Percentiles rank a stretch among this genome's conserved stretches.
Conservation (phyloP, 2,888 invertebrate species). For the Bursaphelenchus okinawaensis region DNA sequence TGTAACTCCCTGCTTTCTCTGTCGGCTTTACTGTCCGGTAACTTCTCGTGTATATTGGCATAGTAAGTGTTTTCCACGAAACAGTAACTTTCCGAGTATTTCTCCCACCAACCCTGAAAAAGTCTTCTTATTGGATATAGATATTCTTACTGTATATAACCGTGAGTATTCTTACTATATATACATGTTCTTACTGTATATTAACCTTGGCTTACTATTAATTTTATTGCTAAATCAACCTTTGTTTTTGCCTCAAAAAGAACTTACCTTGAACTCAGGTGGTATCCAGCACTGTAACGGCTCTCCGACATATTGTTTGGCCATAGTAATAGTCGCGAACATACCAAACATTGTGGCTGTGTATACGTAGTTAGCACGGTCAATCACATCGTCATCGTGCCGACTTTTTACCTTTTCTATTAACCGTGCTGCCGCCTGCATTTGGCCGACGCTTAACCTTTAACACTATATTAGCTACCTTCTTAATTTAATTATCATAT, state of each 20-base stretch:
- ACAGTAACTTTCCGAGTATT: constrained; percentile 35
- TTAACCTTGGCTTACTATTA: too few relatives aligned
- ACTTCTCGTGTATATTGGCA: constrained; percentile 24
- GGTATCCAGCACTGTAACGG: constrained; percentile 60
- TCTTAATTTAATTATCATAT: too few relatives aligned
- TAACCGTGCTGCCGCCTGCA: not conserved
- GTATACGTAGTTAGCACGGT: constrained; percentile 60
- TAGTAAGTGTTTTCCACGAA: constrained; percentile 37
- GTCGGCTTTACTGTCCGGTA: constrained; percentile 13
- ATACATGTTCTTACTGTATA: not conserved
- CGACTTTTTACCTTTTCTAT: constrained; percentile 28
- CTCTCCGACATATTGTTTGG: constrained; percentile 62
- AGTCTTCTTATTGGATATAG: too few relatives aligned
- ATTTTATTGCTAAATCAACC: too few relatives aligned
- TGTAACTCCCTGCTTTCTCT: constrained; percentile 24
- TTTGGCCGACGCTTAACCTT: too few relatives aligned
- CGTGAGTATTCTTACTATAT: too few relatives aligned
- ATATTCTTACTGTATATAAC: not conserved
- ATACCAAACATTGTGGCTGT: constrained; percentile 59
- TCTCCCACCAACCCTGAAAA: constrained; percentile 31
- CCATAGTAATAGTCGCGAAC: constrained; percentile 59
- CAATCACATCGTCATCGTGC: constrained; percentile 59
- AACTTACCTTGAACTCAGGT: constrained; percentile 40
- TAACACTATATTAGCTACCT: too few relatives aligned
- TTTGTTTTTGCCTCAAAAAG: too few relatives aligned